Evolutionary conservation across 2,797 vertebrate species (phyloP).

Genomic region (Trematomus bernacchii): DNA sequence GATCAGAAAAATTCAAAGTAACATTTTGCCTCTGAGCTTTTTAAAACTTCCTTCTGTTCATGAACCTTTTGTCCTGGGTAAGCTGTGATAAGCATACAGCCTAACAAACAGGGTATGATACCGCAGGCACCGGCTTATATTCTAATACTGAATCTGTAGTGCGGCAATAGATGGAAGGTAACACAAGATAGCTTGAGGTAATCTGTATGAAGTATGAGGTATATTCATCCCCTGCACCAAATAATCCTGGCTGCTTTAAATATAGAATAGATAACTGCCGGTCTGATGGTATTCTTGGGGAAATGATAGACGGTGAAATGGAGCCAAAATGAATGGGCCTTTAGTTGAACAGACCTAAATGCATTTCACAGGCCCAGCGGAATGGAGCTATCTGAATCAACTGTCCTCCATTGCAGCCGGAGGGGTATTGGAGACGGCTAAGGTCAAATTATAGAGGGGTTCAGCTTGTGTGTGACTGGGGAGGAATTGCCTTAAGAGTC

Average conservation of each 20-base stretch:
- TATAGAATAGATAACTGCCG: slow-evolving; percentile 76
- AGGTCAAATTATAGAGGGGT: slow-evolving; percentile 78
- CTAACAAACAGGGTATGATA: slow-evolving; percentile 62
- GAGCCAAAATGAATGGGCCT: slow-evolving; percentile 73
- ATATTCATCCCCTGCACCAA: slow-evolving; percentile 67
- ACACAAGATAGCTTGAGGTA: slow-evolving; percentile 70
- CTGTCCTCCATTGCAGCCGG: slow-evolving; percentile 73
- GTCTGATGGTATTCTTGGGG: slow-evolving; percentile 68
- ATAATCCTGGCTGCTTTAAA: slow-evolving; percentile 79
- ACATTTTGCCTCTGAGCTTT: slow-evolving; percentile 32
- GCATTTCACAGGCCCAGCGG: slow-evolving; percentile 74
- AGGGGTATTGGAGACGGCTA: slow-evolving; percentile 76
- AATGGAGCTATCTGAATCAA: slow-evolving; percentile 82
- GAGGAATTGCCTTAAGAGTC: slow-evolving; percentile 58
- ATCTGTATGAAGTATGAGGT: slow-evolving; percentile 71
- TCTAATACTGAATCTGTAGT: slow-evolving; percentile 63
- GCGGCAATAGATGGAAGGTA: slow-evolving; percentile 57
- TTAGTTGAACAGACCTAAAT: slow-evolving; percentile 78
- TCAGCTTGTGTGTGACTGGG: slow-evolving; percentile 63
- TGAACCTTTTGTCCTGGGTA: slow-evolving; percentile 43
- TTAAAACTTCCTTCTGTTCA: slow-evolving; percentile 48
- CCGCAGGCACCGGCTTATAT: slow-evolving; percentile 49
- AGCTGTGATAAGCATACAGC: slow-evolving; percentile 55
- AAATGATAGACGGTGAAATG: slow-evolving; percentile 75
- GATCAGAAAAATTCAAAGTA: slow-evolving; percentile 11